Evolutionary conservation across 2,888 invertebrate species (phyloP).

Genomic region (Nomada hirtipes): DNA sequence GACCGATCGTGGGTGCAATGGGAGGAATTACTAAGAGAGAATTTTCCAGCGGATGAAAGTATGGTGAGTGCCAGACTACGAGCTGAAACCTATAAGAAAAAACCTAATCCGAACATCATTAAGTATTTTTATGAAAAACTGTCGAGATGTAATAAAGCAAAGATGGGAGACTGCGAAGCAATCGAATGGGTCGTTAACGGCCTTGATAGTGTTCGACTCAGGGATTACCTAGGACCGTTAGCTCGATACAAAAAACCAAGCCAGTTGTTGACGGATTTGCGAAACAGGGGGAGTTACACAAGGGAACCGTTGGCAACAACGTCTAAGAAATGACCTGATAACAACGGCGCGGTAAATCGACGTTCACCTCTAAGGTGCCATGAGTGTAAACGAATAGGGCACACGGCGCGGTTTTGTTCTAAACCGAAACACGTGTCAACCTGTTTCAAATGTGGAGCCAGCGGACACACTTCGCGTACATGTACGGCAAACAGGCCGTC

Average conservation of each 20-base stretch:
- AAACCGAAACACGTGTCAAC: neutral
- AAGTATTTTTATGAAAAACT: conserved; percentile 65
- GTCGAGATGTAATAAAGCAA: conserved; percentile 51
- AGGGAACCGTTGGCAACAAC: neutral
- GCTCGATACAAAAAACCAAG: conserved; percentile 43
- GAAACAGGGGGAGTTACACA: neutral
- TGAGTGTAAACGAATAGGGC: conserved; percentile 7
- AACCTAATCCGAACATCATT: conserved; percentile 54
- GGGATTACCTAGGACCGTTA: conserved; percentile 62
- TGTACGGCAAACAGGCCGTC: neutral
- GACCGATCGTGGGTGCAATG: conserved; percentile 11
- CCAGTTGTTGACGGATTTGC: neutral
- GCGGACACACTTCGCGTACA: neutral
- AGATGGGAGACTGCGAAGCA: neutral
- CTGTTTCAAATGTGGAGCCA: neutral
- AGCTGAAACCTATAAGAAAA: conserved; percentile 60
- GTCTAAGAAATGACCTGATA: neutral
- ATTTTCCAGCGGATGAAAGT: conserved; percentile 21
- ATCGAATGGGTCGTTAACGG: conserved; percentile 1
- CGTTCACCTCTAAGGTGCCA: conserved; percentile 3
- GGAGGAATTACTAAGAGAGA: neutral
- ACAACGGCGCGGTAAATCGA: neutral
- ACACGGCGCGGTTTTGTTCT: neutral
- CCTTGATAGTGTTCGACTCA: conserved; percentile 11
- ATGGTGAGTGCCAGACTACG: conserved; percentile 30